These are phyloP conservation scores for Tanypteryx hageni DNA, from an alignment of 2,888 invertebrate species.

Conservation along the genomic window DNA sequence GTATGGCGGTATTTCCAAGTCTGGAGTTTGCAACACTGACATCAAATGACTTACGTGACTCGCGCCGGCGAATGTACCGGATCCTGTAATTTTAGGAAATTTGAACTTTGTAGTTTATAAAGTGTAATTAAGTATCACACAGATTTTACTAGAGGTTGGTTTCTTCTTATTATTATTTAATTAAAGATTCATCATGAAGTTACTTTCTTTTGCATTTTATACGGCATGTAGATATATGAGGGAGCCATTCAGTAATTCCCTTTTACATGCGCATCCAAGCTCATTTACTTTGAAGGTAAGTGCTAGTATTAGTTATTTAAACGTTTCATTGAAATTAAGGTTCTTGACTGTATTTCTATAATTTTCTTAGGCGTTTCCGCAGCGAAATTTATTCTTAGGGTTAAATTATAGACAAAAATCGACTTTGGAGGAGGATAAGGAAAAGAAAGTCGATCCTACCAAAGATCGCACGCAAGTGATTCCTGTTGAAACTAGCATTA, in stretches of 20 bases:
- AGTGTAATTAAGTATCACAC: no score
- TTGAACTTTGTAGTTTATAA: no score
- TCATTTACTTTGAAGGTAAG: background rate
- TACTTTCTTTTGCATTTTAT: background rate
- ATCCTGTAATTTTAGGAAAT: no score
- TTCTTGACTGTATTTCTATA: background rate
- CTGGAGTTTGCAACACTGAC: no score
- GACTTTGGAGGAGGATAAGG: background rate
- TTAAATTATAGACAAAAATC: background rate
- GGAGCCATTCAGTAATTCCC: background rate
- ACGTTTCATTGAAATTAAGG: background rate
- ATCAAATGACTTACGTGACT: no score
- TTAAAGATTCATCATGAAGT: conserved; percentile 30
- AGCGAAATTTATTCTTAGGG: background rate
- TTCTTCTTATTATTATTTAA: background rate
- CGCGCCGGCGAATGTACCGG: no score
- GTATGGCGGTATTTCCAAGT: no score
- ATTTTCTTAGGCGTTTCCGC: conserved; percentile 23
- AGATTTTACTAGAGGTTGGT: no score
- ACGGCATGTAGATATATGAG: background rate
- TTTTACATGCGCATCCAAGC: background rate
- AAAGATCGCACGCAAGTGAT: conserved; percentile 84
- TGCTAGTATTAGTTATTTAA: background rate
- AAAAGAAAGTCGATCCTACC: conserved; percentile 65
- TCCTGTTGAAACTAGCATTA: conserved; percentile 89